A percentile compares a stretch with the other conserved stretches of the same genome.
phyloP scores from a whole-genome alignment of 53 echinoderm and acorn worm species.

The Mesocentrotus franciscanus region DNA sequence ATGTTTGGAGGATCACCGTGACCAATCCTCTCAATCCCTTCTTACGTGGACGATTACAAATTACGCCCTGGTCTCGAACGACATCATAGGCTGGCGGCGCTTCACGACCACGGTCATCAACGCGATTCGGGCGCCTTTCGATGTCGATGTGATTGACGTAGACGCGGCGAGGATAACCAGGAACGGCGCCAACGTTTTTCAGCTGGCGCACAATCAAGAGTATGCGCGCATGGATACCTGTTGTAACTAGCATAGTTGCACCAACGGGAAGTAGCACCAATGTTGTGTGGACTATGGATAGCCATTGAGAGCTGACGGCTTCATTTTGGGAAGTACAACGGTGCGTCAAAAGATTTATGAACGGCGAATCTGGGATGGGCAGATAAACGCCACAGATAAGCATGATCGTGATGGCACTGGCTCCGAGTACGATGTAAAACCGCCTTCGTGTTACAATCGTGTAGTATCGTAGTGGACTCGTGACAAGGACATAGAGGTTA shows the following conservation, averaged over 20 bases:
- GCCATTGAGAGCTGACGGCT: background rate
- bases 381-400: background rate
- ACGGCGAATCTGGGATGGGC: background rate
- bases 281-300: background rate
- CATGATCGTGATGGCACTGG: background rate
- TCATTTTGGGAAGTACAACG: background rate
- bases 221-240: background rate
- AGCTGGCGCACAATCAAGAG: background rate
- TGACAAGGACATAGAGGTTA: background rate
- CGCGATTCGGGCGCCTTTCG: background rate
- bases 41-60: background rate
- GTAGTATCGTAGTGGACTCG: conserved; percentile 10
- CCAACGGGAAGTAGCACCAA: background rate
- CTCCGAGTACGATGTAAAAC: background rate
- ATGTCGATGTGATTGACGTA: background rate
- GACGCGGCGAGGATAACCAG: background rate
- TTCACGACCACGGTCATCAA: background rate
- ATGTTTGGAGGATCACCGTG: background rate
- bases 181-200: background rate
- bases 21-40: background rate
- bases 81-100: background rate
- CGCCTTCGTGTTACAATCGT: background rate
- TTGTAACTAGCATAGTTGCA: background rate
- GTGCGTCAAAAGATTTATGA: background rate
- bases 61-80: background rate